Base-by-base conservation (phyloP, 2,797 vertebrate species). In the Acomys russatus region DNA sequence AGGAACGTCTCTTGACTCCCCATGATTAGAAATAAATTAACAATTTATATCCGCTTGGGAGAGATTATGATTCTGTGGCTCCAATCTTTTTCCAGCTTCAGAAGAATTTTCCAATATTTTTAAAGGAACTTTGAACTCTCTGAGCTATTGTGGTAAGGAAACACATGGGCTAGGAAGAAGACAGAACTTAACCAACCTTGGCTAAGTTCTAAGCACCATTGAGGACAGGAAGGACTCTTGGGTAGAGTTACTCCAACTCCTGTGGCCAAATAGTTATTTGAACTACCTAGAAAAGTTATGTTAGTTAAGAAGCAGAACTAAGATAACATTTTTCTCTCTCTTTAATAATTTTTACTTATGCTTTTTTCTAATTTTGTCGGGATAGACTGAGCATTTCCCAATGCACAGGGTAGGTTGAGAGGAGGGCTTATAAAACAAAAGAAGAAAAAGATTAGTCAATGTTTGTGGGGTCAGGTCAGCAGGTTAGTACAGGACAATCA, bases 401-500 rank as follows among this genome's bases (percentile, higher is more conserved):
- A 74, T 71, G 59, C 22, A 10, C 23, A 63, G 44, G 86, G 20
- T 86, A 23, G 17, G 51, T 51, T 90, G 66, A 64, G 56, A 22
- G 12, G 6, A 79, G 1, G 23, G 44, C 33, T 85, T 94, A 88
- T 73, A 76, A 92, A 94, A 92, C 25, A 90, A 66, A 59, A 63
- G 83, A n/a, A 79, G n/a, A 96, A 85, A 76, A 54, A 71, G 44
- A 1, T 61, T 74, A 86, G 78, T 93, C 68, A n/a, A 18, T 89
- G 20, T 94, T 28, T 73, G 4, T 70, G 15, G 1, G 84, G 59
- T 83, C 92, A 86, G 83, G 70, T 90, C 44, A 88, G 51, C 51
- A 90, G 94, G 95, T 95, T 86, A 88, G 68, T 79, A 79, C 30
- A 76, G 49, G 44, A 76, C n/a, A 89, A 35, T 95, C 95, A 91